Base-by-base conservation (phyloP, 2,888 invertebrate species). In the Maniola hyperantus region DNA sequence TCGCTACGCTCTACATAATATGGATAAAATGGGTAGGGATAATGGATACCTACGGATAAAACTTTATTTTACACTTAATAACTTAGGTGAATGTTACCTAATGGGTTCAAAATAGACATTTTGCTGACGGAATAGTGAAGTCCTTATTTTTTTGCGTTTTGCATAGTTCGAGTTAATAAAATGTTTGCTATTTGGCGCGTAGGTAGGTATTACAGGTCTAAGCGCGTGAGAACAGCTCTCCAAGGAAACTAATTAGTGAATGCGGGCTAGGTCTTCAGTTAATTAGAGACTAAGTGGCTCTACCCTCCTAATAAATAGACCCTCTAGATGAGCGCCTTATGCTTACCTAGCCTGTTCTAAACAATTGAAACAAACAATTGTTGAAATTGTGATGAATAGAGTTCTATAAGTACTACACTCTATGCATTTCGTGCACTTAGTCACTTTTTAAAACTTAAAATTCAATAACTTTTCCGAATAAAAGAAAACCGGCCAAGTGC, bases 231-330 rank as follows among this genome's bases (percentile, higher is more conserved):
- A 90, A 87, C 85, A 84, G 83, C 85, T 87, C 87, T 87, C 83
- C 79, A 83, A 88, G 89, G 85, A 82, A 91, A 89, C 88, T 91
- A 91, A 91, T 91, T 91, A 91, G 88, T 81, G 84, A 88, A 89
- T 89, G 50, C 89, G 84, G 88, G 85, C 81, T 83, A 89, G 90
- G 88, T 86, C 89, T 89, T 89, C 90, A 85, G 88, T 91, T 92
- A 92, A 92, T 92, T 91, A 91, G 91, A 90, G 87, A 83, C 84
- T 78, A 85, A 88, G 88, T 85, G 89, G 87, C 82, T 84, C 88
- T 87, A 89, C 89, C 90, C 91, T 89, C 89, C 89, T 91, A 91
- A 92, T 92, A 89, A 91, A 91, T 91, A 76, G 76, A 73, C 74
- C 89, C 89, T 90, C 88, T 84, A 84, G 85, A 85, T 85, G 81